Conservation (phyloP, 2,113 vertebrate genomes). For the Gambusia affinis region DNA sequence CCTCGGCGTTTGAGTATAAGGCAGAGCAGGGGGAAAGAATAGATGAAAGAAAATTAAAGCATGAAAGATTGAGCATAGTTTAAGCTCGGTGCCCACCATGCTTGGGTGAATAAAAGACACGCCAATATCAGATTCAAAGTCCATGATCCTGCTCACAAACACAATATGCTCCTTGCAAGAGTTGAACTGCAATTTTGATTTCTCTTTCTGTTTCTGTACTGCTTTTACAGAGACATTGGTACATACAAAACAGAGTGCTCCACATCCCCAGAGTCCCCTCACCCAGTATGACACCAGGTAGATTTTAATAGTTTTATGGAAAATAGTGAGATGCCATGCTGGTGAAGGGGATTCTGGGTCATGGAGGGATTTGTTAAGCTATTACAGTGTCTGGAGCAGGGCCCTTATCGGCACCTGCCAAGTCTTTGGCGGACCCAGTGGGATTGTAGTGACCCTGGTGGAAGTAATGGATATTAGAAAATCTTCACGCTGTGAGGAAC, state of each 20-base stretch:
- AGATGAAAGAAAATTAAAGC: conserved; percentile 38
- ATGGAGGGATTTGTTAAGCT: conserved; percentile 83
- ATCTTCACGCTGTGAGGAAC: conserved; percentile 73
- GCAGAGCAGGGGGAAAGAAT: conserved; percentile 23
- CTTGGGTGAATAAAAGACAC: conserved; percentile 30
- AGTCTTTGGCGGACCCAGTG: conserved; percentile 75
- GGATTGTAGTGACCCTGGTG: conserved; percentile 82
- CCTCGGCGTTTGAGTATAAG: conserved; percentile 34
- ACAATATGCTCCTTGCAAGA: conserved; percentile 47
- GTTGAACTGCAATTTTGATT: conserved; percentile 33
- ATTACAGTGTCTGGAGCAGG: conserved; percentile 80
- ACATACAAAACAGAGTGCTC: conserved; percentile 44
- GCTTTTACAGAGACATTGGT: conserved; percentile 43
- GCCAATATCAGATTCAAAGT: conserved; percentile 35
- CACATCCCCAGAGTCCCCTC: conserved; percentile 38
- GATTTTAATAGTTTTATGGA: conserved; percentile 79
- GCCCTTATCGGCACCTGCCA: conserved; percentile 83
- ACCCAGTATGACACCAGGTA: conserved; percentile 71
- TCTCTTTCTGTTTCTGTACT: conserved; percentile 29
- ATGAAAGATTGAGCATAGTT: conserved; percentile 24
- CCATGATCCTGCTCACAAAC: conserved; percentile 43
- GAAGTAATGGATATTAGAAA: conserved; percentile 86
- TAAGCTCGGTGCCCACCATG: conserved; percentile 14
- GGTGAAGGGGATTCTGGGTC: conserved; percentile 79
- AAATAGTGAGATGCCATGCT: conserved; percentile 70